These are phyloP conservation scores for Macroramphosus scolopax DNA, from an alignment of 2,797 vertebrate species.

Conservation along the genomic window DNA sequence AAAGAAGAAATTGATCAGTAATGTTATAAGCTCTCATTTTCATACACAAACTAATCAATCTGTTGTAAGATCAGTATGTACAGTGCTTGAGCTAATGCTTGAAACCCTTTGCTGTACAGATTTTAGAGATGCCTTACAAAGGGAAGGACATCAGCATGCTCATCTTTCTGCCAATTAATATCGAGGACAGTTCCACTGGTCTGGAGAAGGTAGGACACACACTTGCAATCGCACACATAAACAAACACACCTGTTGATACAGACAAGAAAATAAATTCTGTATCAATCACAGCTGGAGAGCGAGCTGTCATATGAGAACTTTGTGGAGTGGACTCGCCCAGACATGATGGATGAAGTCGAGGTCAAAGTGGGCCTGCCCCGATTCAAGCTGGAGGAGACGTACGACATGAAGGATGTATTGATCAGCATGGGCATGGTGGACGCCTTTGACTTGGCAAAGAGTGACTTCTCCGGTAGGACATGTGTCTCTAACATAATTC, in stretches of 20 bases:
- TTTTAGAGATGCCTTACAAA: constrained; percentile 86
- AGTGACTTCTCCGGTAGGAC: constrained; percentile 82
- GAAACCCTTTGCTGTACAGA: constrained; percentile 35
- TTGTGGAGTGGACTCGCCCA: constrained; percentile 81
- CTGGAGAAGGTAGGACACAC: constrained; percentile 77
- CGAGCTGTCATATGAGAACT: constrained; percentile 80
- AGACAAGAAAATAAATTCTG: neutral
- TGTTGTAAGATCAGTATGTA: neutral
- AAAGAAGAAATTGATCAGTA: neutral
- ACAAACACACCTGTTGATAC: neutral
- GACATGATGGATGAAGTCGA: constrained; percentile 78
- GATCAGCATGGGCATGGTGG: constrained; percentile 84
- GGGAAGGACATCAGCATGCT: constrained; percentile 84
- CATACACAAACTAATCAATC: neutral
- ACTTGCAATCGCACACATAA: neutral
- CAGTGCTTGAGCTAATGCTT: constrained; percentile 2
- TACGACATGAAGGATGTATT: constrained; percentile 83
- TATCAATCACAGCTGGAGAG: constrained; percentile 79
- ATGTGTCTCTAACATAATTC: neutral
- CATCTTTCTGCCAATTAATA: constrained; percentile 79
- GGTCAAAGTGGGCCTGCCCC: constrained; percentile 80
- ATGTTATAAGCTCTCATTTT: too few relatives aligned
- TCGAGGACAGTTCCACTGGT: constrained; percentile 77
- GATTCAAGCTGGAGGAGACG: constrained; percentile 83
- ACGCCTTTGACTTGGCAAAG: constrained; percentile 72